Conservation (phyloP, 2,888 invertebrate genomes). For the Spilosoma lubricipeda region DNA sequence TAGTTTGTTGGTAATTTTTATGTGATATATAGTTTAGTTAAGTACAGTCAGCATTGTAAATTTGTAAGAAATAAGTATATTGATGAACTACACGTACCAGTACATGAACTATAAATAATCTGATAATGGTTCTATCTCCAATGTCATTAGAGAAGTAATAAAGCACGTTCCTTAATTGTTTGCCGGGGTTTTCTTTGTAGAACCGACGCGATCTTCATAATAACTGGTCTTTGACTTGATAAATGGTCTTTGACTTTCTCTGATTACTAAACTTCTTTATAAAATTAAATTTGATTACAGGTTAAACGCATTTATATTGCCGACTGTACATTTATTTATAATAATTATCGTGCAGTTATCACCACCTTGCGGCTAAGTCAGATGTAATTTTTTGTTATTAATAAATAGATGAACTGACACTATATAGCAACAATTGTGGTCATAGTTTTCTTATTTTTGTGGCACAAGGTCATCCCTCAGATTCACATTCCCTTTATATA, state of each 20-base stretch:
- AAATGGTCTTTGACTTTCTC: neutral
- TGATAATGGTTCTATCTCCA: too few species aligned
- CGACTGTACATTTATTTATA: conserved; percentile 32
- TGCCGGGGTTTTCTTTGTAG: too few species aligned
- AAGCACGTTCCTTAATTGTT: too few species aligned
- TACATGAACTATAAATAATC: neutral
- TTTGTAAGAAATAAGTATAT: neutral
- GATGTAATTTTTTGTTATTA: conserved; percentile 28
- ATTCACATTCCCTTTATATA: neutral
- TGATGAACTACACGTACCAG: neutral
- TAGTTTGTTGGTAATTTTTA: conserved; percentile 64
- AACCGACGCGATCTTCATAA: neutral
- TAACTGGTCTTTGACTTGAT: neutral
- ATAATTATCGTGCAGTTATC: conserved; percentile 33
- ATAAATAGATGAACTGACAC: conserved; percentile 19
- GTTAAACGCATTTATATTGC: conserved; percentile 19
- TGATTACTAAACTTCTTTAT: neutral
- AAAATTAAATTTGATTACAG: neutral
- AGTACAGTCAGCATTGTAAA: conserved; percentile 27
- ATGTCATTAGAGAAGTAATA: too few species aligned
- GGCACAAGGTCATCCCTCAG: neutral
- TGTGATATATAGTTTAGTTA: conserved; percentile 70
- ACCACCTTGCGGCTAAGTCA: conserved; percentile 55
- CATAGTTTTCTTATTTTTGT: neutral
- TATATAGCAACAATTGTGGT: conserved; percentile 4